phyloP scores from a whole-genome alignment of 2,113 vertebrate genomes.

The Hemiscyllium ocellatum region DNA sequence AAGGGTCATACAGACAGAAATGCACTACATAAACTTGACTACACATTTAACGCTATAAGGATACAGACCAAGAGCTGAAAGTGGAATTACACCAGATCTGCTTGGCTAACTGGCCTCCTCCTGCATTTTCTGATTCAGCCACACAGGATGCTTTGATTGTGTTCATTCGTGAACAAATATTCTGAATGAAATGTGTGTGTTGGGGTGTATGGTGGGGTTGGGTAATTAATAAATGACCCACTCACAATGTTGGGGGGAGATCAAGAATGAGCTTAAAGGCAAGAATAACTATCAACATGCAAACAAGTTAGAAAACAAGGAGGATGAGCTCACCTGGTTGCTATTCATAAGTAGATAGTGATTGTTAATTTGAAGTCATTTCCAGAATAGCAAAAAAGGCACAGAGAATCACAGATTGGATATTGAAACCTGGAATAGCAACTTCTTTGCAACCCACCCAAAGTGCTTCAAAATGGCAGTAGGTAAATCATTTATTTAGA shows the following conservation, averaged over 20 bases:
- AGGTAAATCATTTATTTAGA: not conserved
- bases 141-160: not conserved
- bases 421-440: not conserved
- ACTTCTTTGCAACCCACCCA: not conserved
- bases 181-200: not conserved
- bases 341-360: not conserved
- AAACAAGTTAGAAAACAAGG: not conserved
- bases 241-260: not conserved
- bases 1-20: too few relatives aligned
- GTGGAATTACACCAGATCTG: too few relatives aligned
- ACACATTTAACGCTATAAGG: too few relatives aligned
- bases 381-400: not conserved
- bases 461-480: not conserved
- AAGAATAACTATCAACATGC: not conserved
- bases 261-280: not conserved
- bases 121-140: not conserved
- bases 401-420: not conserved
- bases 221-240: not conserved
- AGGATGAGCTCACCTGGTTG: not conserved
- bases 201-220: too few relatives aligned
- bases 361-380: not conserved
- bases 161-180: not conserved
- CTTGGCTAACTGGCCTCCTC: too few relatives aligned
- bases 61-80: too few relatives aligned
- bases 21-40: too few relatives aligned